These are phyloP conservation scores for Trimorus sp. DNA, from an alignment of 2,888 invertebrate species.

Conservation along the genomic window DNA sequence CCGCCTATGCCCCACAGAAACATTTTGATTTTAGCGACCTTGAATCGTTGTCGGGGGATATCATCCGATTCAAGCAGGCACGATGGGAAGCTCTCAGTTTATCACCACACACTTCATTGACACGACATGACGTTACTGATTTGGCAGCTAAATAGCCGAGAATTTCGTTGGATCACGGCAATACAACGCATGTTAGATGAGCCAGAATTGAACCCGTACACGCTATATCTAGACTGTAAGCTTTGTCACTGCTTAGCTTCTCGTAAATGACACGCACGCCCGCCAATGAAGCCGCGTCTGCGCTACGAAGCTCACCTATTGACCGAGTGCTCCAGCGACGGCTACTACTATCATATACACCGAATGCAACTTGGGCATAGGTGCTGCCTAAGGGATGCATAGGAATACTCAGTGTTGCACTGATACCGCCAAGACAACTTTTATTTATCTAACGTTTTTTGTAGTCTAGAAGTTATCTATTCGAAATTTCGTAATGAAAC, in stretches of 20 bases:
- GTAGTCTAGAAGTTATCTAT: too few species aligned
- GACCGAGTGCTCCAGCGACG: slow-evolving; percentile 75
- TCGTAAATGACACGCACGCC: slow-evolving; percentile 65
- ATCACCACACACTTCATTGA: slow-evolving; percentile 23
- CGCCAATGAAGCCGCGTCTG: slow-evolving; percentile 75
- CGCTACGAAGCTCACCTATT: slow-evolving; percentile 78
- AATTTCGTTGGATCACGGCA: slow-evolving; percentile 71
- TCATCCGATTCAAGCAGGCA: too few species aligned
- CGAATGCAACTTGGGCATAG: slow-evolving; percentile 33
- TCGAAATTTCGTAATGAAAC: too few species aligned
- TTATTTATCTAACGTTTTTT: too few species aligned
- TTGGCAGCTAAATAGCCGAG: slow-evolving; percentile 21
- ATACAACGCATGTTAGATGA: slow-evolving; percentile 74
- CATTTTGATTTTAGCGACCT: too few species aligned
- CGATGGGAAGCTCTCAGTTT: not conserved
- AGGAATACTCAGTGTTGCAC: too few species aligned
- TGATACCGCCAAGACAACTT: too few species aligned
- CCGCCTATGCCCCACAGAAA: too few species aligned
- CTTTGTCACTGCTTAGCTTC: slow-evolving; percentile 58
- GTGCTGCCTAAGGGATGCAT: too few species aligned
- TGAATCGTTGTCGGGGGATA: too few species aligned
- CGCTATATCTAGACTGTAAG: slow-evolving; percentile 62
- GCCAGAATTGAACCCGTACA: slow-evolving; percentile 67
- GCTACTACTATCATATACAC: slow-evolving; percentile 40
- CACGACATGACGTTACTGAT: slow-evolving; percentile 18